phyloP scores from a whole-genome alignment of 2,113 vertebrate genomes.

The Speoplatyrhinus poulsoni region DNA sequence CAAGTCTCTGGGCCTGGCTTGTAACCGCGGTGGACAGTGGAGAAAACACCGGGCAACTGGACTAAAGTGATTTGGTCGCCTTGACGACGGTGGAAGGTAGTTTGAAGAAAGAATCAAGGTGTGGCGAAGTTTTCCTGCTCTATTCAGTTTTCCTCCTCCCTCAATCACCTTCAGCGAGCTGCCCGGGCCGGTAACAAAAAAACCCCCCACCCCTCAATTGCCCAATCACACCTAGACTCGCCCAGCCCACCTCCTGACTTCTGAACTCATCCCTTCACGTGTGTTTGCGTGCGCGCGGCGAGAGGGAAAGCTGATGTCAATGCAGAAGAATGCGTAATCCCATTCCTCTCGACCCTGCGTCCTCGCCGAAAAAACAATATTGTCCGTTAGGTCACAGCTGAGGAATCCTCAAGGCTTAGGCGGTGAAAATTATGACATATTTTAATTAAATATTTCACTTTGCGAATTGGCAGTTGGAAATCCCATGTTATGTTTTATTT shows the following conservation, averaged over 20 bases:
- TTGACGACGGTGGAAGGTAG: not conserved
- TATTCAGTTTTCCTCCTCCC: not conserved
- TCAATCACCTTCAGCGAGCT: not conserved
- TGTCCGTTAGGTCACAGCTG: constrained; percentile 72
- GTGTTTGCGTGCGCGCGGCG: constrained; percentile 54
- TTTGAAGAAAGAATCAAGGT: constrained; percentile 5
- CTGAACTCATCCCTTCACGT: constrained; percentile 62
- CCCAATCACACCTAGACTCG: not conserved
- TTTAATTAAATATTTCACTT: constrained; percentile 79
- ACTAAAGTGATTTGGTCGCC: constrained; percentile 2
- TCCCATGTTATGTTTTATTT: constrained; percentile 60
- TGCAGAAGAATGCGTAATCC: constrained; percentile 77
- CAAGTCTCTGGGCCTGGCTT: not conserved
- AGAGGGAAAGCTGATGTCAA: constrained; percentile 75
- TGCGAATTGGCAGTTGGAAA: constrained; percentile 67
- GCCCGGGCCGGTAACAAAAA: constrained; percentile 2
- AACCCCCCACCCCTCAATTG: not conserved
- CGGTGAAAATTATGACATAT: constrained; percentile 72
- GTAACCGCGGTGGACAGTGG: constrained; percentile 8
- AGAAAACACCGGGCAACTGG: not conserved
- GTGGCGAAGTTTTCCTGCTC: not conserved
- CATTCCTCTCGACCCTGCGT: constrained; percentile 66
- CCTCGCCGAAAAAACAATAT: constrained; percentile 72
- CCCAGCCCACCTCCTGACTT: constrained; percentile 40
- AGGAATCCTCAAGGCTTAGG: constrained; percentile 73